A percentile compares a stretch with the other conserved stretches of the same genome.
phyloP scores from a whole-genome alignment of 2,797 vertebrate species.

The Erethizon dorsatum region DNA sequence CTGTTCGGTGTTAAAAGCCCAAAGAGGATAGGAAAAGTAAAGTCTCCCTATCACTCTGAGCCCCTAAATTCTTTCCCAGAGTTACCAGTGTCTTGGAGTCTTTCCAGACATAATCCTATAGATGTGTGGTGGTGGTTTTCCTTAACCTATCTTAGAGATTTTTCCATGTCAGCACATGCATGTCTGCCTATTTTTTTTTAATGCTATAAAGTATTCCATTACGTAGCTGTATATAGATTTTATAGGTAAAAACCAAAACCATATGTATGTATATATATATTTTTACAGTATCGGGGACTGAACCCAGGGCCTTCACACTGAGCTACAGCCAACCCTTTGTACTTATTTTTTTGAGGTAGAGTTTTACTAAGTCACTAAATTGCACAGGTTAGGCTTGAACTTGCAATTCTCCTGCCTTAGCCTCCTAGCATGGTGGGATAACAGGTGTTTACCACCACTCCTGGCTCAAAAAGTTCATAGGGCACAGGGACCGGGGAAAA shows the following conservation, averaged over 20 bases:
- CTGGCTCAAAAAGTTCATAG: neutral
- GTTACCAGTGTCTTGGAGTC: neutral
- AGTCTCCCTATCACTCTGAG: neutral
- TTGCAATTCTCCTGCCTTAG: neutral
- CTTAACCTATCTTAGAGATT: neutral
- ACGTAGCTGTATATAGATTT: neutral
- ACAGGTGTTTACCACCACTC: neutral
- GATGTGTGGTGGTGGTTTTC: neutral
- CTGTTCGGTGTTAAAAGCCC: neutral
- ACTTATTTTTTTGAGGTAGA: neutral
- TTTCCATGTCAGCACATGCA: neutral
- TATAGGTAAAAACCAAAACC: neutral
- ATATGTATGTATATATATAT: neutral
- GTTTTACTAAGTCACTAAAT: neutral
- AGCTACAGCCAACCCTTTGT: neutral
- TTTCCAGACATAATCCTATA: neutral
- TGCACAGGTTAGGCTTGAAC: neutral
- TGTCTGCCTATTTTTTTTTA: neutral
- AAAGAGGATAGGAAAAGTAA: neutral
- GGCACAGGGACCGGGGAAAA: neutral
- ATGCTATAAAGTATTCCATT: neutral
- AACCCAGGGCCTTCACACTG: neutral
- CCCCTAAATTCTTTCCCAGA: neutral
- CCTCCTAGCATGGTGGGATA: neutral
- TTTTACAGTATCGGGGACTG: neutral